Conservation (phyloP, 2,888 invertebrate species). For the Antitype chi region DNA sequence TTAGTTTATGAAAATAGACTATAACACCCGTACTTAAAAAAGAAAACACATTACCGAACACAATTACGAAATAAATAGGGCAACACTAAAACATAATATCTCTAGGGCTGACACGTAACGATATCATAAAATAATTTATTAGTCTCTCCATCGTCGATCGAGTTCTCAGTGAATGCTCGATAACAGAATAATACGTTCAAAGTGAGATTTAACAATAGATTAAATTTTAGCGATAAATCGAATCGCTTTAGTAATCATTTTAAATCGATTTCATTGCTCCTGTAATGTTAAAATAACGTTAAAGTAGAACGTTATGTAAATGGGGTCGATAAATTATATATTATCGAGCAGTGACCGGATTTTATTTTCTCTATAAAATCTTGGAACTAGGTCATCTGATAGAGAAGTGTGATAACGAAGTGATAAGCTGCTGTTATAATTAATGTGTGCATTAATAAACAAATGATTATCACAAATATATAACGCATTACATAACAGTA, state of each 20-base stretch:
- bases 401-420: too few relatives aligned
- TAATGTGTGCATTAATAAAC: background rate
- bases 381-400: background rate
- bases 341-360: slow-evolving; percentile 17
- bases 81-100: slow-evolving; percentile 59
- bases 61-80: slow-evolving; percentile 11
- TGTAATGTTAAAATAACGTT: slow-evolving; percentile 37
- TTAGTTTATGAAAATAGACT: background rate
- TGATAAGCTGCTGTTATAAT: background rate
- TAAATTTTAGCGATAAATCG: slow-evolving; percentile 50
- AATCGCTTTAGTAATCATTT: slow-evolving; percentile 46
- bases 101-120: slow-evolving; percentile 59
- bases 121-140: slow-evolving; percentile 66
- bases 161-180: slow-evolving; percentile 56
- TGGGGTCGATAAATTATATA: slow-evolving; percentile 27
- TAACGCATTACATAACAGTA: background rate
- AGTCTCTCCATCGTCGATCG: slow-evolving; percentile 50
- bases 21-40: background rate
- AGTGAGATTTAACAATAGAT: slow-evolving; percentile 61
- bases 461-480: slow-evolving; percentile 3
- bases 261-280: slow-evolving; percentile 45
- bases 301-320: slow-evolving; percentile 38
- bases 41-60: background rate
- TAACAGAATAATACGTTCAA: slow-evolving; percentile 55
- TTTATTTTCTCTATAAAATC: slow-evolving; percentile 19